Conservation (phyloP, 2,888 invertebrate genomes). For the Metopia argyrocephala region DNA sequence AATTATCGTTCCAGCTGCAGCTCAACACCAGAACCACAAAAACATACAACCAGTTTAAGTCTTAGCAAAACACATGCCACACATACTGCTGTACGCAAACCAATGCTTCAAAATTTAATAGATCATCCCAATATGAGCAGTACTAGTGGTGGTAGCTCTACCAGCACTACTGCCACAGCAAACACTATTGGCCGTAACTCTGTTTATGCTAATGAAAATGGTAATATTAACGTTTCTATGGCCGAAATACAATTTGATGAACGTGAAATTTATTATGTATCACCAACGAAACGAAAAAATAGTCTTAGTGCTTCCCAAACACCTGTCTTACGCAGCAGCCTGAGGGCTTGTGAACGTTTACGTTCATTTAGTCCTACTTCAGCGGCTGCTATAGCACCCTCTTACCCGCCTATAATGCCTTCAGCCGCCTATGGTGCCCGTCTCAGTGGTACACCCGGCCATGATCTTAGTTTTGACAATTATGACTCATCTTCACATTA, state of each 20-base stretch:
- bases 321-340: conserved; percentile 59
- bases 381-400: conserved; percentile 67
- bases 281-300: conserved; percentile 76
- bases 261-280: conserved; percentile 77
- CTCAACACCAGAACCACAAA: conserved; percentile 55
- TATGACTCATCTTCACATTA: conserved; percentile 72
- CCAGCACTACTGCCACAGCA: conserved; percentile 69
- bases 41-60: conserved; percentile 1
- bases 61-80: background rate
- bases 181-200: conserved; percentile 54
- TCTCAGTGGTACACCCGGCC: conserved; percentile 66
- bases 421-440: conserved; percentile 68
- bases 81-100: conserved; percentile 66
- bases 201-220: conserved; percentile 46
- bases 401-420: conserved; percentile 68
- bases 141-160: conserved; percentile 72
- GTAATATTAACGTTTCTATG: conserved; percentile 36
- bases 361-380: conserved; percentile 64
- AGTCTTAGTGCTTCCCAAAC: conserved; percentile 63
- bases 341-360: conserved; percentile 64
- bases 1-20: conserved; percentile 51
- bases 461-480: conserved; percentile 69
- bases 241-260: conserved; percentile 73
- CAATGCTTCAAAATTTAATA: conserved; percentile 72
- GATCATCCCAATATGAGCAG: conserved; percentile 74